These are phyloP conservation scores for Drosophila aff. DNA, from an alignment of 1,140 invertebrate species.

Conservation along the genomic window DNA sequence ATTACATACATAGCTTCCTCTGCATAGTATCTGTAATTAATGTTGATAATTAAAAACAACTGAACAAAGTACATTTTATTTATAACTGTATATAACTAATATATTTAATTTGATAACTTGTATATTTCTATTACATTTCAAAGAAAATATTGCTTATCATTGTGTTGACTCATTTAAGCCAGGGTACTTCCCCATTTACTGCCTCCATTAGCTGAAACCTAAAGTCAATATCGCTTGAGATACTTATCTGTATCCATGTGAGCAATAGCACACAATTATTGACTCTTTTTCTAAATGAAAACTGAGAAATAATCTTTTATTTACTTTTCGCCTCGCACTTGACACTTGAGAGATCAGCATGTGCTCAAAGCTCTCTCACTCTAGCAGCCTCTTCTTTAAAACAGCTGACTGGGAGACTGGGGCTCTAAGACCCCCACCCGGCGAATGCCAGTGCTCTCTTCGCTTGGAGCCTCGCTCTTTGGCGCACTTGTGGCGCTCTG, in stretches of 20 bases:
- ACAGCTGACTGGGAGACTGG: slow-evolving; percentile 27
- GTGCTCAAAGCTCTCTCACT: slow-evolving; percentile 40
- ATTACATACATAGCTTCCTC: neutral
- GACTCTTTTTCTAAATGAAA: neutral
- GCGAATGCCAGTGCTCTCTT: slow-evolving; percentile 17
- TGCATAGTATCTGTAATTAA: neutral
- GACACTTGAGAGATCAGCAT: slow-evolving; percentile 32
- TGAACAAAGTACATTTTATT: slow-evolving; percentile 4
- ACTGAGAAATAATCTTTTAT: slow-evolving; percentile 5
- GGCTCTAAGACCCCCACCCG: slow-evolving; percentile 15
- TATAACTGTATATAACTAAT: neutral
- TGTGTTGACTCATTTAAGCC: slow-evolving; percentile 8
- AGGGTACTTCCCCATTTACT: neutral
- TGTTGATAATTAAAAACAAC: slow-evolving; percentile 3
- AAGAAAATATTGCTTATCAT: neutral
- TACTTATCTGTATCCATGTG: slow-evolving; percentile 2
- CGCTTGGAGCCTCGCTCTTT: slow-evolving; percentile 27
- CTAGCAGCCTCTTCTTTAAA: neutral
- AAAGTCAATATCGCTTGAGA: slow-evolving; percentile 6
- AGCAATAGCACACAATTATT: neutral
- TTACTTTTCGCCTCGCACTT: slow-evolving; percentile 15
- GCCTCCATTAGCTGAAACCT: neutral
- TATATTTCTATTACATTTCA: neutral
- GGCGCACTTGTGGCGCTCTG: slow-evolving; percentile 12
- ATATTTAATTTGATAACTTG: neutral